These are phyloP conservation scores for Leptinotarsa juncta DNA, from an alignment of 2,888 invertebrate species.

Conservation along the genomic window DNA sequence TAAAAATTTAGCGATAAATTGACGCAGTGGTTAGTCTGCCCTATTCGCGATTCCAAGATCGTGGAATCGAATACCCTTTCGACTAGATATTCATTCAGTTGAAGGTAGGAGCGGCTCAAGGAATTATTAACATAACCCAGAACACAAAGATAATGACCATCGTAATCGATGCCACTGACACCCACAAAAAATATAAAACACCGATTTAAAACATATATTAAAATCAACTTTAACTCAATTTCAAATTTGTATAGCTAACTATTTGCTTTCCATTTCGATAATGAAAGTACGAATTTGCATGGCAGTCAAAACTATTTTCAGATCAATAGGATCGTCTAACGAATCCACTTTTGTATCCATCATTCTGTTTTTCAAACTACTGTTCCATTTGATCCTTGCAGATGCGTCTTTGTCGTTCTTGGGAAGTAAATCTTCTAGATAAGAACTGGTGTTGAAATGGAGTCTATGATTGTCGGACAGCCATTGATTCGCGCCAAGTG, in stretches of 20 bases:
- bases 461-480: slow-evolving; percentile 67
- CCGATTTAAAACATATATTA: background rate
- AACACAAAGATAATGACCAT: too few species aligned
- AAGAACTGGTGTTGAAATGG: slow-evolving; percentile 53
- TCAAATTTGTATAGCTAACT: background rate
- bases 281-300: slow-evolving; percentile 83
- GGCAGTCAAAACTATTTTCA: slow-evolving; percentile 70
- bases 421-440: slow-evolving; percentile 52
- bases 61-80: too few species aligned
- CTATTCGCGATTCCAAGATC: too few species aligned
- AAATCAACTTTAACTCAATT: background rate
- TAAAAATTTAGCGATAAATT: too few species aligned
- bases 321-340: slow-evolving; percentile 43
- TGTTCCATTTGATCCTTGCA: slow-evolving; percentile 30
- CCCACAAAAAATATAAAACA: background rate
- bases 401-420: slow-evolving; percentile 35
- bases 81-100: too few species aligned
- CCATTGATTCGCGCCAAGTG: slow-evolving; percentile 68
- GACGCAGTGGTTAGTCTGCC: too few species aligned
- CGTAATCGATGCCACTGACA: too few species aligned
- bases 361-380: slow-evolving; percentile 6
- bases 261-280: slow-evolving; percentile 50
- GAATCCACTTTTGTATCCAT: slow-evolving; percentile 31
- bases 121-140: too few species aligned
- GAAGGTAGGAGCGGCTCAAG: too few species aligned